Percentiles rank a stretch among this genome's conserved stretches.
phyloP scores from a whole-genome alignment of 1,140 invertebrate genomes.

The Sycobia sp. region DNA sequence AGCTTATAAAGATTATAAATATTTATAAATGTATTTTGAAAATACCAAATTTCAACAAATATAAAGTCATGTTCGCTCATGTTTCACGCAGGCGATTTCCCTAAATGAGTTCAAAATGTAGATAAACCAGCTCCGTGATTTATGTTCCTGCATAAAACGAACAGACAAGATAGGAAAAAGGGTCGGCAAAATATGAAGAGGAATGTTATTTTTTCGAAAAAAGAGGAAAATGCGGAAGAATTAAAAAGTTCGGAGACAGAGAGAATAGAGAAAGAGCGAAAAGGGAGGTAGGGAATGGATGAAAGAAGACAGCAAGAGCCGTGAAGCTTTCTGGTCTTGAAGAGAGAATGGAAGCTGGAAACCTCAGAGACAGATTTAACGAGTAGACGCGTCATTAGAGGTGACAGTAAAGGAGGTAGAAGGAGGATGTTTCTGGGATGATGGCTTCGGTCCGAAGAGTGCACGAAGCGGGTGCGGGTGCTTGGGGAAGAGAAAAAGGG shows the following conservation, averaged over 20 bases:
- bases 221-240: background rate
- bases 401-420: slow-evolving; percentile 21
- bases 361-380: slow-evolving; percentile 56
- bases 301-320: slow-evolving; percentile 33
- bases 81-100: background rate
- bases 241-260: background rate
- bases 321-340: slow-evolving; percentile 33
- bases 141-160: slow-evolving; percentile 11
- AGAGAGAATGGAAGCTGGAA: slow-evolving; percentile 36
- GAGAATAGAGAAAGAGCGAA: background rate
- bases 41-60: too few species aligned
- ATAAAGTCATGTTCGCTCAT: too few species aligned
- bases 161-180: background rate
- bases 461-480: background rate
- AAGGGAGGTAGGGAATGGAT: background rate
- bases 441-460: slow-evolving; percentile 34
- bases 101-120: slow-evolving; percentile 8
- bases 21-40: too few species aligned
- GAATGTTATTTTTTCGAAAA: background rate
- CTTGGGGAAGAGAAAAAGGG: slow-evolving; percentile 7
- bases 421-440: background rate
- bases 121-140: slow-evolving; percentile 8
- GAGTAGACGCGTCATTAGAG: slow-evolving; percentile 55
- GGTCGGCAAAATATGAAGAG: background rate
- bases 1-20: too few species aligned